Evolutionary conservation across 2,113 vertebrate species (phyloP).

Genomic region (Podocnemis expansa): DNA sequence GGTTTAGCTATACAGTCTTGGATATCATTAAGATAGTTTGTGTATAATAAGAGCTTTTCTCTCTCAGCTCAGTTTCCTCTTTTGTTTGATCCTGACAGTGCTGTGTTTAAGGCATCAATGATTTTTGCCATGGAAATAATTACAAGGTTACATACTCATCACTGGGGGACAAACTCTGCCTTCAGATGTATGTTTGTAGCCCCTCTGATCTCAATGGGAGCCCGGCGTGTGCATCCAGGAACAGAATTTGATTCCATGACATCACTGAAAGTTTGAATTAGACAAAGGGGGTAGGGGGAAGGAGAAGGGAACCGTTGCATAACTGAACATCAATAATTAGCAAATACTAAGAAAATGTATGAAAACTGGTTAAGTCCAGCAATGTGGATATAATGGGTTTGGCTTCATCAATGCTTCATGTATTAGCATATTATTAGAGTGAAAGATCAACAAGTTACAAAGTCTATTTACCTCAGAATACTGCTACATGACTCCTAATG

Average conservation of each 20-base stretch:
- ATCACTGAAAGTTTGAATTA: accelerated
- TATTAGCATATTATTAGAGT: neutral
- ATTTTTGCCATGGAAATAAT: neutral
- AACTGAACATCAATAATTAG: neutral
- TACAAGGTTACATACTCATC: neutral
- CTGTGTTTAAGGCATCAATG: neutral
- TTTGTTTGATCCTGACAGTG: neutral
- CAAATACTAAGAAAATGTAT: neutral
- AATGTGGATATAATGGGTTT: neutral
- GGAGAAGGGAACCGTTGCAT: neutral
- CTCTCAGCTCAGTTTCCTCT: neutral
- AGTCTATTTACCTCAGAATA: neutral
- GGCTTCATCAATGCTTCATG: neutral
- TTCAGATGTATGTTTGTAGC: neutral
- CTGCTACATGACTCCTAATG: neutral
- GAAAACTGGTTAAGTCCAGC: neutral
- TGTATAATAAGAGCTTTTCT: neutral
- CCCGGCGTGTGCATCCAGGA: accelerated
- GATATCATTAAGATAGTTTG: neutral
- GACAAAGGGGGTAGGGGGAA: neutral
- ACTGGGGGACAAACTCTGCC: neutral
- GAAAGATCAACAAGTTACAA: neutral
- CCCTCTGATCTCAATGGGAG: neutral
- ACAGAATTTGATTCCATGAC: neutral
- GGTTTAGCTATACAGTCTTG: neutral